These are phyloP conservation scores for Oenanthe melanoleuca DNA, from an alignment of 2,113 vertebrate species.

Conservation along the genomic window DNA sequence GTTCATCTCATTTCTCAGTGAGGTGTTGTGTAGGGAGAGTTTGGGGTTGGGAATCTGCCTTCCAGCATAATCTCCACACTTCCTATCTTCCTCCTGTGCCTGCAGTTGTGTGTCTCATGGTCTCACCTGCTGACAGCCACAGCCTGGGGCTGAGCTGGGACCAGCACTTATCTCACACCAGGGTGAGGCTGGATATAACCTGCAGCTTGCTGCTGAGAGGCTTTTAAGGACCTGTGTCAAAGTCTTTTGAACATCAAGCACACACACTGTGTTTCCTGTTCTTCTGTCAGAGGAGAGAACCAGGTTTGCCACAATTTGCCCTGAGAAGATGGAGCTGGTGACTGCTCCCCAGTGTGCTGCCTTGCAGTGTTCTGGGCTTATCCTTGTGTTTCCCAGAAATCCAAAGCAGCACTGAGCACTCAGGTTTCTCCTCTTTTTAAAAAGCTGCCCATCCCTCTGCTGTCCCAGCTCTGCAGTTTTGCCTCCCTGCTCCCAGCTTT, in stretches of 20 bases:
- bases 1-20: not conserved
- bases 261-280: not conserved
- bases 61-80: not conserved
- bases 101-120: not conserved
- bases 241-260: not conserved
- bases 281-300: not conserved
- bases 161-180: not conserved
- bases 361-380: not conserved
- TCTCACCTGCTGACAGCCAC: not conserved
- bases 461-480: accelerated
- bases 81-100: not conserved
- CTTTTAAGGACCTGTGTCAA: not conserved
- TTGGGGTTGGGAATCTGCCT: not conserved
- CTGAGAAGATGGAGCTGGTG: accelerated
- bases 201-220: not conserved
- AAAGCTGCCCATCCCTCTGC: not conserved
- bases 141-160: not conserved
- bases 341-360: accelerated
- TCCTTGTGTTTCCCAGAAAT: not conserved
- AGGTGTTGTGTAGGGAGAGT: not conserved
- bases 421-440: not conserved
- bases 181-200: not conserved
- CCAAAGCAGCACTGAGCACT: not conserved
- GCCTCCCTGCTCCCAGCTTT: not conserved
- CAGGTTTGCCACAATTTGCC: not conserved